These are phyloP conservation scores for Ypsolopha scabrella DNA, from an alignment of 2,888 invertebrate genomes.

Conservation along the genomic window DNA sequence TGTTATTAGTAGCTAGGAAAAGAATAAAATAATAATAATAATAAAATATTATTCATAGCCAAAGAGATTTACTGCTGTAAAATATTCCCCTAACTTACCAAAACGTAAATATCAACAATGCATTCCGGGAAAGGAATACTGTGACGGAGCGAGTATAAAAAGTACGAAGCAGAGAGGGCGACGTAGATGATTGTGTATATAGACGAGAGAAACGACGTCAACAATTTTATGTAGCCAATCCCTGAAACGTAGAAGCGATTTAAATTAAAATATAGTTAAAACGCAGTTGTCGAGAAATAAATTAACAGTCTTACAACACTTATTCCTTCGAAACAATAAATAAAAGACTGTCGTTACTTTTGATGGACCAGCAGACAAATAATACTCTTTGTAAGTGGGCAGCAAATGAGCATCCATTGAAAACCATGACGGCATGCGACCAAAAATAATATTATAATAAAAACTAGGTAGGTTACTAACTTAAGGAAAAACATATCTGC, in stretches of 20 bases:
- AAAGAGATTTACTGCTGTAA: neutral
- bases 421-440: neutral
- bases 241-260: conserved; percentile 40
- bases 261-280: neutral
- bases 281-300: no score
- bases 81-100: conserved; percentile 33
- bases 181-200: conserved; percentile 71
- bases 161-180: conserved; percentile 53
- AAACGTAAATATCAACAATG: conserved; percentile 33
- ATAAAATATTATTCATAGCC: no score
- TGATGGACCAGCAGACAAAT: no score
- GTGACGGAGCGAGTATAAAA: conserved; percentile 54
- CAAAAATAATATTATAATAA: neutral
- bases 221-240: conserved; percentile 71
- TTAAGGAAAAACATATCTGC: no score
- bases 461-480: neutral
- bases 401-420: no score
- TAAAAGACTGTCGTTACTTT: no score
- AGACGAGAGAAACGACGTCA: conserved; percentile 63
- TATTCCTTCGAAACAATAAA: no score
- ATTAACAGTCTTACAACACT: no score
- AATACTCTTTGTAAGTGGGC: no score
- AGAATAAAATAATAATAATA: no score
- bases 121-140: conserved; percentile 62
- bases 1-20: no score